Conservation (phyloP, 1,140 invertebrate genomes). For the Platyura marginata region DNA sequence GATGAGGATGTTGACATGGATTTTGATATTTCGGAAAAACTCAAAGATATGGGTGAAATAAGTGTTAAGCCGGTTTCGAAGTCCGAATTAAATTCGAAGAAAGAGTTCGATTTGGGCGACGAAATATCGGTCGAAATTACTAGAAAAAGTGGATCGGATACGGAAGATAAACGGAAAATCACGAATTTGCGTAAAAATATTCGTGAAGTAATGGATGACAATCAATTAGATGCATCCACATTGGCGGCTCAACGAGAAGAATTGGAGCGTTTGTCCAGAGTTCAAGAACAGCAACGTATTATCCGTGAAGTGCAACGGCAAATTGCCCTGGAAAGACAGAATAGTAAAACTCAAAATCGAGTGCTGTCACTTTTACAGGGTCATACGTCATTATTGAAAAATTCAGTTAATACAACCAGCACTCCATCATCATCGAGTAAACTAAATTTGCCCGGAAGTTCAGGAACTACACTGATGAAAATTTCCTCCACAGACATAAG, state of each 20-base stretch:
- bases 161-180: conserved; percentile 38
- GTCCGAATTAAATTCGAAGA: conserved; percentile 9
- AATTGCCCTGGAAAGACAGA: conserved; percentile 9
- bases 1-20: background rate
- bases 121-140: conserved; percentile 11
- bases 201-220: conserved; percentile 81
- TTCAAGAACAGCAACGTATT: conserved; percentile 64
- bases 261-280: conserved; percentile 64
- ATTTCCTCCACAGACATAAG: background rate
- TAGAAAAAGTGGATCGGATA: conserved; percentile 5
- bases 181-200: conserved; percentile 64
- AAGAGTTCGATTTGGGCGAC: conserved; percentile 8
- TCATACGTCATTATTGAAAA: conserved; percentile 14
- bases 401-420: conserved; percentile 2
- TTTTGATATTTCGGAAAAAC: conserved; percentile 21
- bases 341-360: conserved; percentile 44
- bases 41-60: conserved; percentile 37
- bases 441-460: background rate
- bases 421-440: background rate
- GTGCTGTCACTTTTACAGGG: conserved; percentile 50
- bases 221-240: conserved; percentile 78
- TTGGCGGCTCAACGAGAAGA: conserved; percentile 84
- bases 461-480: background rate
- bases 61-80: conserved; percentile 23
- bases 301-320: conserved; percentile 40